Evolutionary conservation across 2,797 vertebrate genomes (phyloP).

Genomic region (Psittacula echo): DNA sequence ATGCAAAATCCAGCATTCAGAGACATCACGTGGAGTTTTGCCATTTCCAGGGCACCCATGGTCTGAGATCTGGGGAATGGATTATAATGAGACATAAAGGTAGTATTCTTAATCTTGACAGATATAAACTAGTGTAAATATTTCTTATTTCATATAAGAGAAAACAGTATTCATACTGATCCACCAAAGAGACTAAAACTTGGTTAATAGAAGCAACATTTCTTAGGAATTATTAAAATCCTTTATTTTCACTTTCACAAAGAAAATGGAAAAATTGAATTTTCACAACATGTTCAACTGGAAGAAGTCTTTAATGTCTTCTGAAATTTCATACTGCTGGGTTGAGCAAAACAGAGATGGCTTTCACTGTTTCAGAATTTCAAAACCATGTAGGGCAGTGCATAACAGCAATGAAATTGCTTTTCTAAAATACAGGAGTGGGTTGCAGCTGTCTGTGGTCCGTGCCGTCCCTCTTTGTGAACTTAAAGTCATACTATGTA

Average conservation of each 20-base stretch:
- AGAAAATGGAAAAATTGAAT: background rate
- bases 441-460: background rate
- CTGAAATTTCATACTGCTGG: background rate
- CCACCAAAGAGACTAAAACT: background rate
- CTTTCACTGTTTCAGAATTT: background rate
- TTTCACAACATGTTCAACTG: background rate
- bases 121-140: background rate
- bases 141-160: background rate
- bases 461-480: background rate
- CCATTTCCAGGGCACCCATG: background rate
- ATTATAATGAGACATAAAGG: slow-evolving; percentile 15
- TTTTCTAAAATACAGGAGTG: background rate
- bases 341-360: background rate
- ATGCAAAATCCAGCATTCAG: background rate
- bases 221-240: background rate
- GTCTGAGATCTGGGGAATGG: background rate
- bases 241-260: background rate
- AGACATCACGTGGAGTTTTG: background rate
- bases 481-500: background rate
- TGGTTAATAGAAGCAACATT: background rate
- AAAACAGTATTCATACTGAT: background rate
- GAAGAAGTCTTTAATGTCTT: background rate
- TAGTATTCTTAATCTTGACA: slow-evolving; percentile 1
- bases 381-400: background rate
- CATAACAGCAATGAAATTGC: background rate